Base-by-base conservation (phyloP, 2,888 invertebrate species). In the Polyommatus icarus region DNA sequence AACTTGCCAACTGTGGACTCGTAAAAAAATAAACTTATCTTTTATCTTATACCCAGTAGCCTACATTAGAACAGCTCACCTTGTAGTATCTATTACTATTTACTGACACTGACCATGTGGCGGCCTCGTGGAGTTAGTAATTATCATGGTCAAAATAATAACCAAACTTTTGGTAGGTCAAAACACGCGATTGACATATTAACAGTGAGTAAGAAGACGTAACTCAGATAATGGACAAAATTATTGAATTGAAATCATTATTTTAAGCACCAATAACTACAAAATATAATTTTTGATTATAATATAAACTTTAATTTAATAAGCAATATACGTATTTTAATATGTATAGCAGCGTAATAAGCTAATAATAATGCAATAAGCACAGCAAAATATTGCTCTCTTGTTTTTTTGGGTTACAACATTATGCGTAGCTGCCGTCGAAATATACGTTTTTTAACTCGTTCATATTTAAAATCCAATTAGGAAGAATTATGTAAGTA, bases 111-210 rank as follows among this genome's bases (percentile, higher is more conserved):
- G 76, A 77, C 76, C 71, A 77, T 72, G 71, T 32, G 32, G 29
- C 71, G 80, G 77, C 79, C 76, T 76, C 57, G 54, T 67, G 59
- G 40, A n/a, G 32, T 46, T 12, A 40, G 40, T 76, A 73, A 71
- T 76, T 24, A 71, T 61, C 78, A 77, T 15, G 78, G 76, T 29
- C 76, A 36, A 24, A 24, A 24, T 24, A 24, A 67, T 71, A 77
- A 71, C 40, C 78, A 71, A 78, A 76, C 77, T 50, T 75, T 50
- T 24, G 75, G 20, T 32, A 40, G 2, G 10, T 46, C 10, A 3
- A 46, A 46, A 61, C 59, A 77, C 59, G 57, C 20, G 18, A 24
- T 20, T n/a, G 71, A 77, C 50, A 77, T 59, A 40, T 59, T 29
- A 57, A 18, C 18, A 54, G 18, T 10, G 0, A 46, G 10, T 12